Evolutionary conservation across 2,888 invertebrate genomes (phyloP).

Genomic region (Neoitamus cyanurus): DNA sequence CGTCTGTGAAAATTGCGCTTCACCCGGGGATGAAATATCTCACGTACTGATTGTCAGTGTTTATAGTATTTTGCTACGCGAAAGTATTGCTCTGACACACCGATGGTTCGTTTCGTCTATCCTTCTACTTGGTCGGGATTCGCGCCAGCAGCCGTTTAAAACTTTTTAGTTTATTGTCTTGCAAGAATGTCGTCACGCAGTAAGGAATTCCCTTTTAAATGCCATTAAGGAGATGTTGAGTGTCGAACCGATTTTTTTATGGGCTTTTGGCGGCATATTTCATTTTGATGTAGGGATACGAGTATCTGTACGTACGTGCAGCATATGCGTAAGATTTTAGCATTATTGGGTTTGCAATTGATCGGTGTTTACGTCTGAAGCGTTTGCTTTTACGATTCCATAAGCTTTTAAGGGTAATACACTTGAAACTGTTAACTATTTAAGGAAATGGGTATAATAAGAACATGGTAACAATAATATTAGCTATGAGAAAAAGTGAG

Average conservation of each 20-base stretch:
- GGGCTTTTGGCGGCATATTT: neutral
- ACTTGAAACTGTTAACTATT: too few species aligned
- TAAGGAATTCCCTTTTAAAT: neutral
- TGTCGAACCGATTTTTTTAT: neutral
- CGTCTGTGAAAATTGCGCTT: neutral
- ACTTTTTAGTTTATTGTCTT: neutral
- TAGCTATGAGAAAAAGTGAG: too few species aligned
- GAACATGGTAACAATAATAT: too few species aligned
- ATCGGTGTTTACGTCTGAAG: too few species aligned
- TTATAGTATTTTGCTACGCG: slow-evolving; percentile 1
- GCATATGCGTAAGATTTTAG: neutral
- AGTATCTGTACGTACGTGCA: neutral
- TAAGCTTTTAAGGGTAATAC: too few species aligned
- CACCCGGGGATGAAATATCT: neutral
- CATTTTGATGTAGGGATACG: neutral
- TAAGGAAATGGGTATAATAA: too few species aligned
- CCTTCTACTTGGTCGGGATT: neutral
- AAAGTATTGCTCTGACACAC: neutral
- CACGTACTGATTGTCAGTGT: neutral
- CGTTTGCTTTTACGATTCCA: too few species aligned
- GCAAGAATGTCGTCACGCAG: neutral
- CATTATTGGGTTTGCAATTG: too few species aligned
- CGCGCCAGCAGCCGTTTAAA: neutral
- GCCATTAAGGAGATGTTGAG: neutral
- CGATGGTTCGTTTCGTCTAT: neutral